Percentiles rank a stretch among this genome's conserved stretches.
phyloP scores from a whole-genome alignment of 2,113 vertebrate genomes.

The Porphyrio hochstetteri region DNA sequence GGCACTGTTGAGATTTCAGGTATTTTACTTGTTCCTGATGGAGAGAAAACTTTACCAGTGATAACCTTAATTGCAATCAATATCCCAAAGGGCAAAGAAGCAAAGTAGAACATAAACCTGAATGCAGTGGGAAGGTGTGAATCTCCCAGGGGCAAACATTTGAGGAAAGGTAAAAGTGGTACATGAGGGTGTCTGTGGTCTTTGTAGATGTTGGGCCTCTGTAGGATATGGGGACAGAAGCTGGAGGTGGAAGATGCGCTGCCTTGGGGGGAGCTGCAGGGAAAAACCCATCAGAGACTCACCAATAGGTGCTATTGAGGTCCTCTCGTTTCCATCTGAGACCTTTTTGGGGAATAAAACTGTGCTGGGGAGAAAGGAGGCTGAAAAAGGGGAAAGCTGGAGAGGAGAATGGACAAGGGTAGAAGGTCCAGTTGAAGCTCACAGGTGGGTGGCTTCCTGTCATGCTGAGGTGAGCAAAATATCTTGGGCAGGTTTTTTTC shows the following conservation, averaged over 20 bases:
- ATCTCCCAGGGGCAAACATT: too few relatives aligned
- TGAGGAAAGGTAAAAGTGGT: neutral
- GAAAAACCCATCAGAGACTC: neutral
- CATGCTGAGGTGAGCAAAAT: rapidly evolving
- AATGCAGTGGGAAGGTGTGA: neutral
- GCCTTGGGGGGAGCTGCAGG: neutral
- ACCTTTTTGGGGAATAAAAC: neutral
- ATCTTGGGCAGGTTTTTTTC: neutral
- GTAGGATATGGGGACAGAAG: neutral
- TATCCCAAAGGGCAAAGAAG: neutral
- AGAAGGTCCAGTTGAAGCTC: neutral
- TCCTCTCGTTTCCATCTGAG: neutral
- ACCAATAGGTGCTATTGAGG: rapidly evolving
- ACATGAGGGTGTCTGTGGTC: rapidly evolving
- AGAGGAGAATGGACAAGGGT: rapidly evolving
- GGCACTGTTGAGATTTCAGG: neutral
- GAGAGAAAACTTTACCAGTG: neutral
- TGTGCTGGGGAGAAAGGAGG: neutral
- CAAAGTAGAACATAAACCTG: neutral
- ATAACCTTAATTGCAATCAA: neutral
- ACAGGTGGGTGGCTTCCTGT: neutral
- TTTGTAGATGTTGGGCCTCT: neutral
- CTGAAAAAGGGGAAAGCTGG: neutral
- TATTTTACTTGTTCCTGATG: neutral
- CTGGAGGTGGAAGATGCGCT: neutral